These are phyloP conservation scores for Acronicta leporina DNA, from an alignment of 2,888 invertebrate genomes.

Conservation along the genomic window DNA sequence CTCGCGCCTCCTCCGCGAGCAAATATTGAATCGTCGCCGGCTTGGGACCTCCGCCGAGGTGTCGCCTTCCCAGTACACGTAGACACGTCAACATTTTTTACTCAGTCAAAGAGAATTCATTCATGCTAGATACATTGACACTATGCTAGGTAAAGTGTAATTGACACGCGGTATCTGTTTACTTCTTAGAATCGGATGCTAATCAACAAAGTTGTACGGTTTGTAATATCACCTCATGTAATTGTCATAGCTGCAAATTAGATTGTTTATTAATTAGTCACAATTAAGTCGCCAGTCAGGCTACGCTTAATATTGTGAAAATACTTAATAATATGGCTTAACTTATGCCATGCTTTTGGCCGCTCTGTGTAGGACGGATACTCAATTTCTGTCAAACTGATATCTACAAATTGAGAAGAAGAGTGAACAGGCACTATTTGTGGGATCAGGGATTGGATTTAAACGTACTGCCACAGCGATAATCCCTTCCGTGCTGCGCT, in stretches of 20 bases:
- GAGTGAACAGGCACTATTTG: no score
- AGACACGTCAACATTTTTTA: conserved; percentile 67
- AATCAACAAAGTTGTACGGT: conserved; percentile 8
- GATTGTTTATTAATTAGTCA: conserved; percentile 17
- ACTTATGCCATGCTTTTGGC: no score
- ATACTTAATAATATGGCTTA: no score
- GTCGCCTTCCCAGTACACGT: conserved; percentile 72
- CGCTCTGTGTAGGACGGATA: no score
- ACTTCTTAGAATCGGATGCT: conserved; percentile 22
- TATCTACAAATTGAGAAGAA: no score
- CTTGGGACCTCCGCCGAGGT: conserved; percentile 79
- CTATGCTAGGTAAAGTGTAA: conserved; percentile 47
- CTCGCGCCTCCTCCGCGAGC: conserved; percentile 65
- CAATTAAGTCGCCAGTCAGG: not conserved
- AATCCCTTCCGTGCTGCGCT: no score
- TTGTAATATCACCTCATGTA: conserved; percentile 16
- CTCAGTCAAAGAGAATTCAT: conserved; percentile 63
- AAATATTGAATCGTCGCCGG: conserved; percentile 81
- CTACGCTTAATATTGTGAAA: no score
- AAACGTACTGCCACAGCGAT: no score
- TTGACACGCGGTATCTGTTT: conserved; percentile 26
- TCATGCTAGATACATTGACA: conserved; percentile 58
- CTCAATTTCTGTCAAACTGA: no score
- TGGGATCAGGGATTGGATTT: no score
- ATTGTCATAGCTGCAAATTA: conserved; percentile 14